These are phyloP conservation scores for Apteryx owenii DNA, from an alignment of 2,113 vertebrate genomes.

Conservation along the genomic window DNA sequence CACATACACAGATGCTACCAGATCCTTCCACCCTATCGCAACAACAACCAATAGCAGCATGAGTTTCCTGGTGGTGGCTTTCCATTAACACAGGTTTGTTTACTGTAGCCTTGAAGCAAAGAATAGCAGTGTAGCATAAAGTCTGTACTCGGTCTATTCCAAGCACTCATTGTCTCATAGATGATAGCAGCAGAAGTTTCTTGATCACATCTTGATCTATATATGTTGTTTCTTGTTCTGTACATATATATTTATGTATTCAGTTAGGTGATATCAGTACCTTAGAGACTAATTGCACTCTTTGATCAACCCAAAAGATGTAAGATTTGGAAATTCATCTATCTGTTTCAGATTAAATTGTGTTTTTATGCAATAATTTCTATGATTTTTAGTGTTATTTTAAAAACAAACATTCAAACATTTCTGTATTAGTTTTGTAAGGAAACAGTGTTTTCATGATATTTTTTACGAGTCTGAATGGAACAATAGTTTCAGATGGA, in stretches of 20 bases:
- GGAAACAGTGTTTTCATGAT: fast-evolving
- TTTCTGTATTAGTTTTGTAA: not conserved
- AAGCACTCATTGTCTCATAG: not conserved
- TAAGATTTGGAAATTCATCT: not conserved
- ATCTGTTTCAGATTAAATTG: not conserved
- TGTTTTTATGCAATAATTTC: not conserved
- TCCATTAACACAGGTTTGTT: not conserved
- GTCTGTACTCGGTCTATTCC: not conserved
- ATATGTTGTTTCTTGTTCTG: not conserved
- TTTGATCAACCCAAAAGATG: not conserved
- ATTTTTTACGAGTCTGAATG: not conserved
- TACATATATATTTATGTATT: not conserved
- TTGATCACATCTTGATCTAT: not conserved
- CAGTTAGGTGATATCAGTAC: not conserved
- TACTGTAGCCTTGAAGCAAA: not conserved
- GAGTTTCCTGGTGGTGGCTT: not conserved
- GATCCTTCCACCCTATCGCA: not conserved
- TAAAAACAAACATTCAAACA: not conserved
- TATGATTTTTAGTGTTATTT: not conserved
- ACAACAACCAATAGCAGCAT: not conserved
- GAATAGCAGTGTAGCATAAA: not conserved
- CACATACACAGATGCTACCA: fast-evolving
- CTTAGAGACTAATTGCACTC: not conserved
- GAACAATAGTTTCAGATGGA: not conserved
- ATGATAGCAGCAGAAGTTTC: not conserved